These are phyloP conservation scores for Epinephelus moara DNA, from an alignment of 2,113 vertebrate genomes.

Conservation along the genomic window DNA sequence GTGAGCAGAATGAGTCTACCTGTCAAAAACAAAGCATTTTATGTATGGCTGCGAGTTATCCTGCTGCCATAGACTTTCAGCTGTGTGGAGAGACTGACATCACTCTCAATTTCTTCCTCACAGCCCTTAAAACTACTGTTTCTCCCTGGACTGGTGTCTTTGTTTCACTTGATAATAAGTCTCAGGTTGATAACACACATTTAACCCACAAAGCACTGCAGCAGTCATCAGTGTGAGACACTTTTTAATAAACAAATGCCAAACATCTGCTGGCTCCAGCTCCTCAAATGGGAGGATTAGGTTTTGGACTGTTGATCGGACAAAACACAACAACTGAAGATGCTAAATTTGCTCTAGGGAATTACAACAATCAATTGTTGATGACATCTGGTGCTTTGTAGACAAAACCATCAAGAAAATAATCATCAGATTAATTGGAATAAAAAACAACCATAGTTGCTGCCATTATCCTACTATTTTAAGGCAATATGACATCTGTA, in stretches of 20 bases:
- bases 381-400: neutral
- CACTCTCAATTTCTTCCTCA: neutral
- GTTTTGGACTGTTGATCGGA: too few species aligned
- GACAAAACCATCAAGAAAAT: neutral
- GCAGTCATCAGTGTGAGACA: neutral
- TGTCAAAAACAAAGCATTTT: slow-evolving; percentile 19
- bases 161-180: slow-evolving; percentile 22
- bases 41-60: neutral
- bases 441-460: neutral
- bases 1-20: slow-evolving; percentile 16
- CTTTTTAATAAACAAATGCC: neutral
- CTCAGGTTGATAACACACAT: slow-evolving; percentile 29
- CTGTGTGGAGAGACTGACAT: neutral
- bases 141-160: neutral
- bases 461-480: neutral
- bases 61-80: slow-evolving; percentile 27
- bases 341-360: too few species aligned
- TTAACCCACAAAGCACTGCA: neutral
- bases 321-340: too few species aligned
- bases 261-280: neutral
- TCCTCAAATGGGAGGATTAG: neutral
- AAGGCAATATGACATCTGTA: too few species aligned
- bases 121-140: slow-evolving; percentile 7
- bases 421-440: neutral
- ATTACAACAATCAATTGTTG: neutral